Percentiles rank a stretch among this genome's conserved stretches.
Evolutionary conservation across 2,888 invertebrate species (phyloP).

Genomic region (Rugalucina vietnamica): DNA sequence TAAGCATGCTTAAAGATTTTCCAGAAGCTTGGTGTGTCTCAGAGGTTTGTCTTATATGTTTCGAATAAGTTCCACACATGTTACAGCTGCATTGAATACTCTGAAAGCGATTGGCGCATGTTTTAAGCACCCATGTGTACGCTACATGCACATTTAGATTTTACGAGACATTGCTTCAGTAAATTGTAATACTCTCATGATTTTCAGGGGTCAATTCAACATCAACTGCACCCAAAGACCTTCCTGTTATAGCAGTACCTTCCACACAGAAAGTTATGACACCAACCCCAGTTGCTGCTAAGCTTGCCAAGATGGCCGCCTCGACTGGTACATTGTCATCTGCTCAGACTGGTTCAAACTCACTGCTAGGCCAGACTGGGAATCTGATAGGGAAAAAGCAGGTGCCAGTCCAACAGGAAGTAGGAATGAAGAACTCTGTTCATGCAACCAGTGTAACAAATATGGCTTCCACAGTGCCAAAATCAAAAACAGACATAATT

Average conservation of each 20-base stretch:
- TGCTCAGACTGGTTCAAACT: not conserved
- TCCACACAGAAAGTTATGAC: conserved; percentile 1
- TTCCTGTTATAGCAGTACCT: not conserved
- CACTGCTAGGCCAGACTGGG: not conserved
- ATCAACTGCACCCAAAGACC: not conserved
- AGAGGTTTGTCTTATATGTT: too few relatives aligned
- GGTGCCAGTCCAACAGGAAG: not conserved
- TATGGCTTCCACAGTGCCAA: not conserved
- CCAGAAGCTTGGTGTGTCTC: too few relatives aligned
- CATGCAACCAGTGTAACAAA: not conserved
- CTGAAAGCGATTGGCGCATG: too few relatives aligned
- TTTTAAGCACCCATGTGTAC: too few relatives aligned
- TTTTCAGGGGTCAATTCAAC: not conserved
- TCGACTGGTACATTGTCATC: not conserved
- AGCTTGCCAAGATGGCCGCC: not conserved
- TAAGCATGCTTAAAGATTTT: too few relatives aligned
- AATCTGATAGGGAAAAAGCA: not conserved
- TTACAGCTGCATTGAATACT: too few relatives aligned
- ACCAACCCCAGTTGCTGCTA: not conserved
- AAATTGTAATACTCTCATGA: too few relatives aligned
- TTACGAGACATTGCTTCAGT: too few relatives aligned
- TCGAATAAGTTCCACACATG: too few relatives aligned
- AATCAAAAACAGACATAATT: not conserved
- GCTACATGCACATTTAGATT: too few relatives aligned
- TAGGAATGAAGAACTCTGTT: not conserved